A percentile compares a stretch with the other conserved stretches of the same genome.
Conservation (phyloP, 2,113 vertebrate species). For the Hassar affinis region DNA sequence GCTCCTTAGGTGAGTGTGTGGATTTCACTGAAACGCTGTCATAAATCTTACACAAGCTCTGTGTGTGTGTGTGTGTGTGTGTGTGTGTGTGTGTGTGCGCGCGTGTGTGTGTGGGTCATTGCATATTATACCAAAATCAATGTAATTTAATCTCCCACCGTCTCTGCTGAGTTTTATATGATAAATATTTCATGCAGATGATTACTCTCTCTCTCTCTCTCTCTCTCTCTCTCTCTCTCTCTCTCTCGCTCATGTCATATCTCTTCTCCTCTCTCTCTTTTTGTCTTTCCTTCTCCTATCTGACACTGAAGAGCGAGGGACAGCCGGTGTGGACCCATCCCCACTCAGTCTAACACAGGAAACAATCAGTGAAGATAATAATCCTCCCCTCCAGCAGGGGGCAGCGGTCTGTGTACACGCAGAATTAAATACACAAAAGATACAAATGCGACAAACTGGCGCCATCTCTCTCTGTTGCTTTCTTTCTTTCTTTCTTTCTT, state of each 20-base stretch:
- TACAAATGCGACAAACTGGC: not conserved
- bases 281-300: not conserved
- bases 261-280: not conserved
- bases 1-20: constrained; percentile 19
- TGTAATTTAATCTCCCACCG: constrained; percentile 43
- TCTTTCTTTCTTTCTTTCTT: not conserved
- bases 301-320: not conserved
- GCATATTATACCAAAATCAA: constrained; percentile 51
- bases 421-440: not conserved
- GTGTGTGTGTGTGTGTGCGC: constrained; percentile 5
- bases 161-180: constrained; percentile 26
- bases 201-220: not conserved
- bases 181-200: constrained; percentile 44
- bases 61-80: constrained; percentile 23
- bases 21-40: constrained; percentile 20
- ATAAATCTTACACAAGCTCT: constrained; percentile 35
- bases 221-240: not conserved
- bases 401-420: not conserved
- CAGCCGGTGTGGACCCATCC: not conserved
- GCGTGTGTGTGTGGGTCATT: constrained; percentile 22
- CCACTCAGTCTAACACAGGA: not conserved
- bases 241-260: not conserved
- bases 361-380: not conserved
- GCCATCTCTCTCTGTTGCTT: not conserved
- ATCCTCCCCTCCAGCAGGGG: not conserved